phyloP scores from a whole-genome alignment of 2,113 vertebrate species.

The Coregonus clupeaformis region DNA sequence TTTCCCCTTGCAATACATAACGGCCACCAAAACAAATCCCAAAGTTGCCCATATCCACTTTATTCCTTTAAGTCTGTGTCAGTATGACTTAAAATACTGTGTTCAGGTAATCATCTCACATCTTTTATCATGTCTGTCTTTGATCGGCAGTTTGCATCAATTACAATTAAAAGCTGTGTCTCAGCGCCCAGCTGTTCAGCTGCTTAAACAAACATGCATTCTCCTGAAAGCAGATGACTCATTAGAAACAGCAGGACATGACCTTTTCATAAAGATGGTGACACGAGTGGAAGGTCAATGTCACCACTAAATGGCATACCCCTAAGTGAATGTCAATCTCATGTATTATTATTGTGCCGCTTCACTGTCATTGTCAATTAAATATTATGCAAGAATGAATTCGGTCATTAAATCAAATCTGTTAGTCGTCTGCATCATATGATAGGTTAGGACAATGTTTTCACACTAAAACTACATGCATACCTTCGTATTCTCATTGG shows the following conservation, averaged over 20 bases:
- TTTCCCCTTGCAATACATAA: neutral
- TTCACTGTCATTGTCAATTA: constrained; percentile 51
- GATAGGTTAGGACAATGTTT: neutral
- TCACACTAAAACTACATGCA: no score
- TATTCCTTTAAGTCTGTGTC: neutral
- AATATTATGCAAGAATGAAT: constrained; percentile 55
- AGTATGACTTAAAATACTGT: neutral
- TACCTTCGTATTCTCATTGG: no score
- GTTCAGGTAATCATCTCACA: no score
- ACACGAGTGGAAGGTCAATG: constrained; percentile 70
- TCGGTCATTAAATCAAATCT: neutral
- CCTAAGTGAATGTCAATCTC: constrained; percentile 72
- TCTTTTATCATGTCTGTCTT: neutral
- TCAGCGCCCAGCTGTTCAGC: constrained; percentile 17
- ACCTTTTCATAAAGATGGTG: constrained; percentile 74
- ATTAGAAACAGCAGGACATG: constrained; percentile 69
- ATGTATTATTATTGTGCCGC: constrained; percentile 51
- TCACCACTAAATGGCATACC: constrained; percentile 69
- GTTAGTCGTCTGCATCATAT: neutral
- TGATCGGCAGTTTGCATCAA: neutral
- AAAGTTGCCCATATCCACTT: neutral
- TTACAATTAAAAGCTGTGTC: neutral
- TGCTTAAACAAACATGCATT: constrained; percentile 25
- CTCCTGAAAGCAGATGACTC: constrained; percentile 65
- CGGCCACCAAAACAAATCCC: neutral